Conservation (phyloP, 2,888 invertebrate genomes). For the Rosalia funebris region DNA sequence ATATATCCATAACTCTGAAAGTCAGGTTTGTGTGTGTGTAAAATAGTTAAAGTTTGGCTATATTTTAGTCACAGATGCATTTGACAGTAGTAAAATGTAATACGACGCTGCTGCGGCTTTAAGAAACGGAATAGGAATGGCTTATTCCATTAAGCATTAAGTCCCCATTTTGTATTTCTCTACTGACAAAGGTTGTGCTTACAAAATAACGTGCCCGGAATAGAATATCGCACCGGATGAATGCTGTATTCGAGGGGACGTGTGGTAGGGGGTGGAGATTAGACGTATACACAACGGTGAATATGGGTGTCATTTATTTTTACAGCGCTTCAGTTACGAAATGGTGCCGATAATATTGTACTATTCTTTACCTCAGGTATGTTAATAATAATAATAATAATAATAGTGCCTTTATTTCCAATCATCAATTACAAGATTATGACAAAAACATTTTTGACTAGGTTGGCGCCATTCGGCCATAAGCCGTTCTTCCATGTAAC, state of each 20-base stretch:
- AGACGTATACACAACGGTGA: constrained; percentile 31
- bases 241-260: constrained; percentile 27
- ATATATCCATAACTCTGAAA: constrained; percentile 23
- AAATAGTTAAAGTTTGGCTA: constrained; percentile 55
- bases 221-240: constrained; percentile 44
- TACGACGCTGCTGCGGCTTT: constrained; percentile 52
- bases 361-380: no score
- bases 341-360: no score
- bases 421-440: no score
- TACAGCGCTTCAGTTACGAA: no score
- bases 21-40: constrained; percentile 32
- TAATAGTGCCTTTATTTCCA: no score
- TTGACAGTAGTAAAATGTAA: constrained; percentile 58
- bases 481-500: no score
- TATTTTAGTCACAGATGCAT: constrained; percentile 57
- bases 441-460: no score
- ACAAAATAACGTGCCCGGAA: constrained; percentile 53
- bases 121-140: constrained; percentile 48
- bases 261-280: constrained; percentile 25
- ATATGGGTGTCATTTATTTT: constrained; percentile 8
- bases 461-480: no score
- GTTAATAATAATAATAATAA: no score
- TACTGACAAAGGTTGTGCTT: constrained; percentile 52
- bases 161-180: constrained; percentile 52
- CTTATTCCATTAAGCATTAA: constrained; percentile 49